Percentiles rank a stretch among this genome's conserved stretches.
Conservation (phyloP, 2,113 vertebrate species). For the Tetrao urogallus region DNA sequence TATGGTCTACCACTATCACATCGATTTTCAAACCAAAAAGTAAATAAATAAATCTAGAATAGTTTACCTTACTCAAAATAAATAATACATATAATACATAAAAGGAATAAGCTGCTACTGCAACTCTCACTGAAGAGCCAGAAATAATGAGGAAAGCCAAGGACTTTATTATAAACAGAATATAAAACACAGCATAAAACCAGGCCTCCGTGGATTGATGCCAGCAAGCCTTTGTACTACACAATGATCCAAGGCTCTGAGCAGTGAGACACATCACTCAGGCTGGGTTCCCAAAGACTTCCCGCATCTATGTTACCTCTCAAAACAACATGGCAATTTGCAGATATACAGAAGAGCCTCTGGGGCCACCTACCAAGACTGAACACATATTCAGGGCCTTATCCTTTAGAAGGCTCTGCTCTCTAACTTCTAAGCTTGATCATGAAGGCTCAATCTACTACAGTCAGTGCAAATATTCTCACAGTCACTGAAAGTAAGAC, state of each 20-base stretch:
- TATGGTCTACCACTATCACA: constrained; percentile 14
- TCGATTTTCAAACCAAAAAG: constrained; percentile 38
- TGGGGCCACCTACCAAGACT: background rate
- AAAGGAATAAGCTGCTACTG: background rate
- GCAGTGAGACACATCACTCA: background rate
- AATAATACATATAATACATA: constrained; percentile 24
- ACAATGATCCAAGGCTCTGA: background rate
- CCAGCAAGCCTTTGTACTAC: background rate
- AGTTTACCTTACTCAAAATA: constrained; percentile 54
- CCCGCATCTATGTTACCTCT: accelerated
- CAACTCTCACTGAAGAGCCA: background rate
- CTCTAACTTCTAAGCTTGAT: background rate
- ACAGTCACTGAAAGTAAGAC: background rate
- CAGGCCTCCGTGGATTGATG: background rate
- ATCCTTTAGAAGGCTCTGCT: accelerated
- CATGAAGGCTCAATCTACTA: background rate
- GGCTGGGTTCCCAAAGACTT: background rate
- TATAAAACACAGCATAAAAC: background rate
- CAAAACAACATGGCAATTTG: background rate
- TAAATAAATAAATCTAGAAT: constrained; percentile 28
- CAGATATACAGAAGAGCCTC: background rate
- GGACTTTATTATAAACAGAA: background rate
- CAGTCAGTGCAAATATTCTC: background rate
- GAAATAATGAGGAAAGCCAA: background rate
- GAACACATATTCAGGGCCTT: background rate